Conservation (phyloP, 2,113 vertebrate genomes). For the Ranitomeya imitator region DNA sequence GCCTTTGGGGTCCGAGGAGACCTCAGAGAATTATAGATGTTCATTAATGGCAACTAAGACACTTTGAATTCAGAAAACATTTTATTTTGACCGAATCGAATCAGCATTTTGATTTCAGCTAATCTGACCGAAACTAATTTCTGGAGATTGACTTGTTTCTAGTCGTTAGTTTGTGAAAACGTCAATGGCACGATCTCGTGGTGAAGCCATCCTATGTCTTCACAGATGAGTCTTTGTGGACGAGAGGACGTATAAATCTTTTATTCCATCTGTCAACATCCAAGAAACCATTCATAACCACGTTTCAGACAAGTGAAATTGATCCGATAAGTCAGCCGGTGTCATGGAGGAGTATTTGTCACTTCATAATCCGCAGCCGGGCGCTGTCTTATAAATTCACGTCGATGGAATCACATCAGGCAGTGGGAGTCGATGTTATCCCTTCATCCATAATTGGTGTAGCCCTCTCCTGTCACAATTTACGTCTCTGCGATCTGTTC, state of each 20-base stretch:
- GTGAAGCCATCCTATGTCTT: background rate
- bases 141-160: too few species aligned
- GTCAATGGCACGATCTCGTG: too few species aligned
- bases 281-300: conserved; percentile 71
- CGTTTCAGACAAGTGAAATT: conserved; percentile 82
- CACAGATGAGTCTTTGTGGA: background rate
- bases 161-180: too few species aligned
- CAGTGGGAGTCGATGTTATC: conserved; percentile 79
- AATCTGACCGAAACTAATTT: too few species aligned
- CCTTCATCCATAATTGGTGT: conserved; percentile 88
- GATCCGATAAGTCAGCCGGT: conserved; percentile 91
- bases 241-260: conserved; percentile 64
- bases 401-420: conserved; percentile 89
- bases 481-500: conserved; percentile 74
- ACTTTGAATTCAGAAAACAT: too few species aligned
- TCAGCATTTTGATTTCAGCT: too few species aligned
- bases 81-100: too few species aligned
- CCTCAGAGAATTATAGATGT: too few species aligned
- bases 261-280: conserved; percentile 68
- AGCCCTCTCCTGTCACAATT: conserved; percentile 79
- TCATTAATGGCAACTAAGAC: too few species aligned
- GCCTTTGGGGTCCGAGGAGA: too few species aligned
- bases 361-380: conserved; percentile 81
- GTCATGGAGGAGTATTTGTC: conserved; percentile 81
- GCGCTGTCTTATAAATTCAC: conserved; percentile 76